These are phyloP conservation scores for Sphyrna mokarran DNA, from an alignment of 2,113 vertebrate genomes.

Conservation along the genomic window DNA sequence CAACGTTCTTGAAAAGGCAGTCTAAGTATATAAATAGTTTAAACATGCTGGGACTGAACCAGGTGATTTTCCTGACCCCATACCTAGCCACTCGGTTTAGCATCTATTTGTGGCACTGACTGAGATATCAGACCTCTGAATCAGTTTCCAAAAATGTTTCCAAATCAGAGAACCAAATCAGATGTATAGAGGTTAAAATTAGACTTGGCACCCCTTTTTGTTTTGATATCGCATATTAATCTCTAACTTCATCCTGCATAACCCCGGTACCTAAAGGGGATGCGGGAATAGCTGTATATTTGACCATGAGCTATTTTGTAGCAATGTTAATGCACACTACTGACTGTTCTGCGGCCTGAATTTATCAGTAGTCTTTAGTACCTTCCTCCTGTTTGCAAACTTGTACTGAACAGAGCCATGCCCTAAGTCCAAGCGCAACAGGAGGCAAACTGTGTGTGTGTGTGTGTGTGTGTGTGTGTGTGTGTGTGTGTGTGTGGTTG, in stretches of 20 bases:
- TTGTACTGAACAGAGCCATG: slow-evolving; percentile 29
- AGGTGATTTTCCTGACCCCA: background rate
- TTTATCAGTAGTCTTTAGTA: slow-evolving; percentile 48
- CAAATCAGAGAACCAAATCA: background rate
- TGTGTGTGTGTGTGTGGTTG: too few species aligned
- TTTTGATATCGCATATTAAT: slow-evolving; percentile 64
- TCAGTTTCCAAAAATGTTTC: background rate
- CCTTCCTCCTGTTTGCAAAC: slow-evolving; percentile 45
- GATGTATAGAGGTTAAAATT: background rate
- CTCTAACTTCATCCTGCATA: slow-evolving; percentile 72
- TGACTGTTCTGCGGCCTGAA: slow-evolving; percentile 84
- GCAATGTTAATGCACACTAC: slow-evolving; percentile 62
- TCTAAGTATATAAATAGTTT: background rate
- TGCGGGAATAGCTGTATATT: slow-evolving; percentile 71
- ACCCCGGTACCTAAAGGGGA: slow-evolving; percentile 95
- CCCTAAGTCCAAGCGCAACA: slow-evolving; percentile 40
- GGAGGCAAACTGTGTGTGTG: slow-evolving; percentile 44
- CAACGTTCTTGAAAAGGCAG: background rate
- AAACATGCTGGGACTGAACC: background rate
- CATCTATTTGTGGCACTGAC: background rate
- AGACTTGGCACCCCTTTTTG: background rate
- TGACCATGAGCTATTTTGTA: slow-evolving; percentile 48
- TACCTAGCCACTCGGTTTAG: background rate
- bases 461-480: too few species aligned
- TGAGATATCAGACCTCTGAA: background rate